Evolutionary conservation across 2,888 invertebrate genomes (phyloP).

Genomic region (Caenorhabditis macrosperma): DNA sequence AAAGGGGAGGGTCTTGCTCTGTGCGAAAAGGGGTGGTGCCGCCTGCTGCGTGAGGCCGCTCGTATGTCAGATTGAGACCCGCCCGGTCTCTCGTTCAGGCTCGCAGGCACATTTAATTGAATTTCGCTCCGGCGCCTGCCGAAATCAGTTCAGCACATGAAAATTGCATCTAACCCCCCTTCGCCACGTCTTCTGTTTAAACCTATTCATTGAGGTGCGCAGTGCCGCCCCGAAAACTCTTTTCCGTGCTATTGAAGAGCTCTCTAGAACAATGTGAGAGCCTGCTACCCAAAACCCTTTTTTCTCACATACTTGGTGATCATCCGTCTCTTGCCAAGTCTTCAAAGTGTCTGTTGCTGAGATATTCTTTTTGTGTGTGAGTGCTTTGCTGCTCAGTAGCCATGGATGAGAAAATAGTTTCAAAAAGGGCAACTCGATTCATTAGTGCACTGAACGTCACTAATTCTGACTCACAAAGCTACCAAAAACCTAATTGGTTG

Average conservation of each 20-base stretch:
- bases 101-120: constrained; percentile 59
- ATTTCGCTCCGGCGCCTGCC: constrained; percentile 60
- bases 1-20: constrained; percentile 22
- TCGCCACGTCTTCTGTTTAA: constrained; percentile 18
- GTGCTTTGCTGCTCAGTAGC: too few relatives aligned
- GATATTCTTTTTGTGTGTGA: too few relatives aligned
- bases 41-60: constrained; percentile 43
- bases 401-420: not conserved
- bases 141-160: constrained; percentile 62
- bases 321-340: too few relatives aligned
- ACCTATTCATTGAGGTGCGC: constrained; percentile 25
- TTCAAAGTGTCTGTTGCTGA: too few relatives aligned
- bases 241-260: not conserved
- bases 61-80: constrained; percentile 50
- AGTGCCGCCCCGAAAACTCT: not conserved
- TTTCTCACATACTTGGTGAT: not conserved
- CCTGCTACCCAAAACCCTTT: not conserved
- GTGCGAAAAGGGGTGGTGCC: constrained; percentile 39
- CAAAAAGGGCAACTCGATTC: constrained; percentile 14
- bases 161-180: constrained; percentile 51
- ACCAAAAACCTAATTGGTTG: constrained; percentile 26
- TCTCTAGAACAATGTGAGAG: not conserved
- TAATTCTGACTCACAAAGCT: constrained; percentile 15
- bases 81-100: constrained; percentile 52
- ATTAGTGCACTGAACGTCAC: constrained; percentile 19